Base-by-base conservation (phyloP, 30 jellyfish, hydroid and myxozoan species). In the Aurelia sp. region DNA sequence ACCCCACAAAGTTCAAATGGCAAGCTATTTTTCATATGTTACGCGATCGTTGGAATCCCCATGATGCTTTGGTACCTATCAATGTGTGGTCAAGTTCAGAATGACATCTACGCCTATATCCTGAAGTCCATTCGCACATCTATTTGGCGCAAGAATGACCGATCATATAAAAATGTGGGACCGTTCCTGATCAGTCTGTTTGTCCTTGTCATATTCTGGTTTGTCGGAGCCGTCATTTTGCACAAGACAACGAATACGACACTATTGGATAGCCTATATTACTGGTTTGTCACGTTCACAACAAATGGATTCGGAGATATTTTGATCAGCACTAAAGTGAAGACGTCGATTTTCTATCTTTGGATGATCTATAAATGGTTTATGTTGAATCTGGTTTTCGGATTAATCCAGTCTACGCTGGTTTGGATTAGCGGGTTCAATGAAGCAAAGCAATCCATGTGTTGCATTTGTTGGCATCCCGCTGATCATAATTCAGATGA, bases 301-400 rank as follows among this genome's bases (percentile, higher is more conserved):
- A 88, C 97, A 15, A 74, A 62, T 23, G 97, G 97, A 3, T 88
- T 88, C 33, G 92, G 92, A 11, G 97, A 88, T 50, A 63, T 79
- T 19, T 51, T 74, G 30, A n/a, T 85, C 76, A 72, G 37, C 35
- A 61, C 44, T 53, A 53, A 41, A 20, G 85, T 52, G 30, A 37
- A 47, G 30, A 65, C 18, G 19, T 70, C 88, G 40, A 41, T 64
- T 35, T 33, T 37, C 27, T 74, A 74, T 50, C 35, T 76, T 4
- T 81, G 90, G 86, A 63, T 88, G 64, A 74, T 88, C 55, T 88
- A 81, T 78, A 81, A 81, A 68, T 76, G 85, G 88, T 80, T 88
- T 62, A 44, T 82, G 64, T 83, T 88, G 67, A 73, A 67, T 58
- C 85, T 88, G 70, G 71, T 73, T 15, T 91, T 89, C 59, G 91